Percentiles rank a stretch among this genome's conserved stretches.
phyloP scores from a whole-genome alignment of 2,888 invertebrate genomes.

The Hirtodrosophila confusa region DNA sequence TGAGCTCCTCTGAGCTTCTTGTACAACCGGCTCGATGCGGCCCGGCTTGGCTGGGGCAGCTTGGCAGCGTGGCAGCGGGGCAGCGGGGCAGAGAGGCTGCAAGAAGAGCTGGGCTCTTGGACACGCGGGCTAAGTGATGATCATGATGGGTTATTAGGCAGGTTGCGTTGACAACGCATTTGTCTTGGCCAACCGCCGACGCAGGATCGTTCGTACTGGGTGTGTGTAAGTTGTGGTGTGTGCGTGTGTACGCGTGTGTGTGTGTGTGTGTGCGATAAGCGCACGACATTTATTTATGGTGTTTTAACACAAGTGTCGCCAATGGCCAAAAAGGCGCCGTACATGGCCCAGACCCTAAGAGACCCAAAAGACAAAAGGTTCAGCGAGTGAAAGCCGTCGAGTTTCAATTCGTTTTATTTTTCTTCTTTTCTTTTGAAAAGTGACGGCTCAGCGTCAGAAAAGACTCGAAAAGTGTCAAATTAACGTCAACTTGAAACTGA shows the following conservation, averaged over 20 bases:
- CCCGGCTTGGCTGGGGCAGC: neutral
- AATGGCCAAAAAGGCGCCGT: slow-evolving; percentile 49
- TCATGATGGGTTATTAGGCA: slow-evolving; percentile 80
- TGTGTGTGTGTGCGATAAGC: slow-evolving; percentile 58
- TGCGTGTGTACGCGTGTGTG: slow-evolving; percentile 16
- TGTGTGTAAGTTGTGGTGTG: slow-evolving; percentile 9
- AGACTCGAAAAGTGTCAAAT: slow-evolving; percentile 72
- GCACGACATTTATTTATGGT: slow-evolving; percentile 76
- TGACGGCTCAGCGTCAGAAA: slow-evolving; percentile 49
- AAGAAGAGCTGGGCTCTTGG: slow-evolving; percentile 2
- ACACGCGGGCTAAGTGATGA: slow-evolving; percentile 70
- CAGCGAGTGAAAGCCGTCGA: slow-evolving; percentile 35
- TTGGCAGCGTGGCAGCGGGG: neutral
- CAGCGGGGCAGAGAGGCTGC: too few species aligned
- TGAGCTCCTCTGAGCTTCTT: slow-evolving; percentile 54
- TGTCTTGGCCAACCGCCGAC: slow-evolving; percentile 72
- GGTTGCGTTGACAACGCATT: slow-evolving; percentile 79
- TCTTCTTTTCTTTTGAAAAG: slow-evolving; percentile 1
- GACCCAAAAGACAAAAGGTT: slow-evolving; percentile 19
- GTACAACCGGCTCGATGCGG: slow-evolving; percentile 32
- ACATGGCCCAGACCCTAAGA: neutral
- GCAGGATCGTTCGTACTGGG: slow-evolving; percentile 55
- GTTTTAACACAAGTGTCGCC: slow-evolving; percentile 73
- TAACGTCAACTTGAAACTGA: slow-evolving; percentile 64
- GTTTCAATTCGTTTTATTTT: slow-evolving; percentile 26